Conservation (phyloP, 2,888 invertebrate species). For the Homarus gammarus region DNA sequence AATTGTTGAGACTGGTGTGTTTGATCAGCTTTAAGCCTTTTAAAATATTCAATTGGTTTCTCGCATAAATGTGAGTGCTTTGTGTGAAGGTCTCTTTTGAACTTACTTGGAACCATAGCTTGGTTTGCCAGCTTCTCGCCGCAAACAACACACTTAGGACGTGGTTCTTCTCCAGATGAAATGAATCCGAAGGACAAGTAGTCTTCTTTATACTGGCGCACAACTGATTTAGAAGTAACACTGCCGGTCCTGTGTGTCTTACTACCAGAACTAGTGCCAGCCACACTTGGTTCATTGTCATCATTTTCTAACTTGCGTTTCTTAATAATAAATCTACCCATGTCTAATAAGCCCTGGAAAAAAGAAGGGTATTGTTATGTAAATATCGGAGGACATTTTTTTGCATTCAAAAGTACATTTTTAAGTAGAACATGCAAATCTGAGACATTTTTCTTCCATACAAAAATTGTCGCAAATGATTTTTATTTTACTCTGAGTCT, state of each 20-base stretch:
- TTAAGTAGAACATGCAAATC: too few species aligned
- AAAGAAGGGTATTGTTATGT: too few species aligned
- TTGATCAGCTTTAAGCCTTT: not conserved
- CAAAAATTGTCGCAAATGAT: too few species aligned
- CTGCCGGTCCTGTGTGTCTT: conserved; percentile 15
- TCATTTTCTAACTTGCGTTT: not conserved
- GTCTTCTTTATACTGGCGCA: conserved; percentile 12
- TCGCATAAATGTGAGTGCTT: not conserved
- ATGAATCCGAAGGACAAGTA: conserved; percentile 2
- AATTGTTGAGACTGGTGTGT: too few species aligned
- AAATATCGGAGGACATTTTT: too few species aligned
- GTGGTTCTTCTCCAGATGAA: not conserved
- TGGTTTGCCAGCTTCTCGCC: conserved; percentile 12
- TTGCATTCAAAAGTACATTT: too few species aligned
- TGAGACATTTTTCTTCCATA: too few species aligned
- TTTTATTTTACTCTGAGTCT: too few species aligned
- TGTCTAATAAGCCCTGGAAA: conserved; percentile 1
- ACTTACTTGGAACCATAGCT: not conserved
- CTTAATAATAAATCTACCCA: conserved; percentile 7
- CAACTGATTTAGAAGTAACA: conserved; percentile 5
- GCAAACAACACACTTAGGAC: not conserved
- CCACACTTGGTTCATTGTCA: conserved; percentile 10
- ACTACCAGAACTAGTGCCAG: conserved; percentile 12
- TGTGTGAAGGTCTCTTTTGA: not conserved
- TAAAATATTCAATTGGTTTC: not conserved